phyloP scores from a whole-genome alignment of 2,888 invertebrate genomes.

The Monochamus alternatus region DNA sequence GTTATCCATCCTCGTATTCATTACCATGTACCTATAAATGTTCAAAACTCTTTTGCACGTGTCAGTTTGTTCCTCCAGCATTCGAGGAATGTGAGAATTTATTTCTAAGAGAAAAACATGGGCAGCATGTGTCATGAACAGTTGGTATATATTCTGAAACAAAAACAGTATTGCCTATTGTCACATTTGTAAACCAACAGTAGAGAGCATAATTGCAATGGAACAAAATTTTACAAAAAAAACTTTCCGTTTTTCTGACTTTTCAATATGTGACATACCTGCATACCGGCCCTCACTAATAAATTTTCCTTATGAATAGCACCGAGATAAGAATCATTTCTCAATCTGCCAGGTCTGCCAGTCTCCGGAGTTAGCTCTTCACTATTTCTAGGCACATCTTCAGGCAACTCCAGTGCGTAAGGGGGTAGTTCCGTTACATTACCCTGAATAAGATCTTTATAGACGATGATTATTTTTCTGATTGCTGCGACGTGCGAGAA shows the following conservation, averaged over 20 bases:
- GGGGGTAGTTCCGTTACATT: constrained; percentile 86
- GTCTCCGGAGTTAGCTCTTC: constrained; percentile 47
- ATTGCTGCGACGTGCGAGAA: constrained; percentile 90
- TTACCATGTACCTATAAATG: constrained; percentile 96
- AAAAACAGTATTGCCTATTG: neutral
- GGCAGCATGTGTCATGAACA: constrained; percentile 96
- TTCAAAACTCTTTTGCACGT: constrained; percentile 96
- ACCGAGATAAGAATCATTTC: constrained; percentile 90
- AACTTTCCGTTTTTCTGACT: too few species aligned
- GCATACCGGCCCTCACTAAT: constrained; percentile 86
- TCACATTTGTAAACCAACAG: too few species aligned
- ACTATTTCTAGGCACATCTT: constrained; percentile 65
- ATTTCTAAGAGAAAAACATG: constrained; percentile 91
- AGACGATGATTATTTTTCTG: constrained; percentile 90
- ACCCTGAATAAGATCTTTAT: constrained; percentile 95
- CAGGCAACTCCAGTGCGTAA: constrained; percentile 83
- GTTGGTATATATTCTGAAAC: constrained; percentile 82
- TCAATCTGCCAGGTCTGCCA: constrained; percentile 72
- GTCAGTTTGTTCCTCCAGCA: constrained; percentile 94
- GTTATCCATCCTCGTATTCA: constrained; percentile 95
- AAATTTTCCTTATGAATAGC: constrained; percentile 87
- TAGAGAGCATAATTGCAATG: too few species aligned
- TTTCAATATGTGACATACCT: constrained; percentile 70
- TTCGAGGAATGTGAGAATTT: constrained; percentile 76
- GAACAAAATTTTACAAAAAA: too few species aligned